phyloP scores from a whole-genome alignment of 64 coral and sea anemone genomes.

The Exaiptasia diaphana region DNA sequence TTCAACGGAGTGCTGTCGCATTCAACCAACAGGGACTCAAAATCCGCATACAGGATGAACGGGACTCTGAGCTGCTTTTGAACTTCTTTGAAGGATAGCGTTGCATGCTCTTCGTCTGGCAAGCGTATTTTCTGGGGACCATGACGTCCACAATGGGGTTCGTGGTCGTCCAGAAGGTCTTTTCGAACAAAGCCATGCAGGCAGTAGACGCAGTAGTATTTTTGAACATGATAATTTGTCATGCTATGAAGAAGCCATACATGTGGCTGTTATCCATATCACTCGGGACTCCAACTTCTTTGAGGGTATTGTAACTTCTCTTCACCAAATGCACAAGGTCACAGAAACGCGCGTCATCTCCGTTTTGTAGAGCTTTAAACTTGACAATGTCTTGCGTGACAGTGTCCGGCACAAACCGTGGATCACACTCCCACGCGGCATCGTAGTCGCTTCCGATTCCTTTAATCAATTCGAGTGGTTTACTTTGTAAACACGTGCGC shows the following conservation, averaged over 20 bases:
- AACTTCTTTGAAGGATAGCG: background rate
- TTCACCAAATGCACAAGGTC: constrained; percentile 20
- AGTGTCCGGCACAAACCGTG: constrained; percentile 3
- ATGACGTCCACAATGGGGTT: background rate
- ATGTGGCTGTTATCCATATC: background rate
- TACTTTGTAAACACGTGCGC: constrained; percentile 3
- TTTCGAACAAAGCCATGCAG: too few relatives aligned
- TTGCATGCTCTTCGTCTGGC: background rate
- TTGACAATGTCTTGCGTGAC: constrained; percentile 2
- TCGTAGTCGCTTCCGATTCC: constrained; percentile 30
- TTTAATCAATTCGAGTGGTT: constrained; percentile 32
- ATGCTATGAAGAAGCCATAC: background rate
- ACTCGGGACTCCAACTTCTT: background rate
- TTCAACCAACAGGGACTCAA: background rate
- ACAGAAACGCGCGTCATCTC: background rate
- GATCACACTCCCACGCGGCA: constrained; percentile 27
- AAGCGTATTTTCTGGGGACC: background rate
- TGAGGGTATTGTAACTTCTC: background rate
- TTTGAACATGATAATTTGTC: too few relatives aligned
- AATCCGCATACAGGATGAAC: background rate
- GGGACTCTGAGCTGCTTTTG: background rate
- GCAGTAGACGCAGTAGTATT: too few relatives aligned
- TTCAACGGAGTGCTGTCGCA: background rate
- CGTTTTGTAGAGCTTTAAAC: background rate
- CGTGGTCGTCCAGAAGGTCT: background rate